Evolutionary conservation across 2,888 invertebrate genomes (phyloP).

Genomic region (Mactromeris polynyma): DNA sequence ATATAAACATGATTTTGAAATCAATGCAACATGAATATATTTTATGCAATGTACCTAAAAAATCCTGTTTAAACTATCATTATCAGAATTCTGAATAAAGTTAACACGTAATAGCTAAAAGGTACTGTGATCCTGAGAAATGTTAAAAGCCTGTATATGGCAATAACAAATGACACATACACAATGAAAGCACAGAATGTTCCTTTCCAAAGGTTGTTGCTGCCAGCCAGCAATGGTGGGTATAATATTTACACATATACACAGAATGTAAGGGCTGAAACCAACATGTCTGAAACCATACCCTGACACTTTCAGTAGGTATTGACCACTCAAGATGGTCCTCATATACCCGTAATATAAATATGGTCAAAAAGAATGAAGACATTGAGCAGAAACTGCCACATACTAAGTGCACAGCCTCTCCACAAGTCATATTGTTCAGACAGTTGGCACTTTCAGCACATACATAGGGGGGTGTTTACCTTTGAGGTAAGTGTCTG

Average conservation of each 20-base stretch:
- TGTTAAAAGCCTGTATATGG: too few species aligned
- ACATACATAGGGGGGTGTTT: neutral
- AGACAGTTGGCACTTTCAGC: neutral
- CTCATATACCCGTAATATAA: too few species aligned
- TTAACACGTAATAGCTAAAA: too few species aligned
- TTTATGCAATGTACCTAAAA: too few species aligned
- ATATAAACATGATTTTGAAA: neutral
- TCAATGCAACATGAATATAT: too few species aligned
- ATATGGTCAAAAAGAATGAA: too few species aligned
- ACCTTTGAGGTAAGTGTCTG: neutral
- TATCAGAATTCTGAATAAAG: too few species aligned
- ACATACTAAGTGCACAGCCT: too few species aligned
- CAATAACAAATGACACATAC: neutral
- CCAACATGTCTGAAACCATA: neutral
- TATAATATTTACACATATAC: neutral
- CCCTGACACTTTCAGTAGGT: neutral
- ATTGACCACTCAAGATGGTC: too few species aligned
- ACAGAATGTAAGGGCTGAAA: neutral
- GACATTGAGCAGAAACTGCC: too few species aligned
- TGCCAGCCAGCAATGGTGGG: neutral
- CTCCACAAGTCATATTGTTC: neutral
- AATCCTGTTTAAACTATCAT: too few species aligned
- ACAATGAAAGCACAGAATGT: neutral
- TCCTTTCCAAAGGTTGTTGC: constrained; percentile 2
- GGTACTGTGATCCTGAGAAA: too few species aligned